A percentile compares a stretch with the other conserved stretches of the same genome.
phyloP scores from a whole-genome alignment of 1,140 invertebrate species.

The Drosophila trapezifrons region DNA sequence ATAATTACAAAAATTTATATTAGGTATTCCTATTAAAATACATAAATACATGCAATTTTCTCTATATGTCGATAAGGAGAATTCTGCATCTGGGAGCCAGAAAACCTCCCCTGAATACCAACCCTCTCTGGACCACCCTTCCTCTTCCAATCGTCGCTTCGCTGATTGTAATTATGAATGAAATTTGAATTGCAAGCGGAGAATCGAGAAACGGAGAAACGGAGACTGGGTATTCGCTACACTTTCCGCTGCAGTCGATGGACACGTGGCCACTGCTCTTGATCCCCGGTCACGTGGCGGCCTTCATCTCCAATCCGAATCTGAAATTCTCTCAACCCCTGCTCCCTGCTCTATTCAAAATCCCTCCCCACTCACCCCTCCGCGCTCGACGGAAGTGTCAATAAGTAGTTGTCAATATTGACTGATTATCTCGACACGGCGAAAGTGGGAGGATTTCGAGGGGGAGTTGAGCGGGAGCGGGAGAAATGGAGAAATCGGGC shows the following conservation, averaged over 20 bases:
- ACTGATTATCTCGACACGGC: constrained; percentile 81
- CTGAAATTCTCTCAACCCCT: constrained; percentile 17
- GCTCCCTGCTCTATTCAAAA: constrained; percentile 17
- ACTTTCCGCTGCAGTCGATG: constrained; percentile 46
- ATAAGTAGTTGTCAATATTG: constrained; percentile 84
- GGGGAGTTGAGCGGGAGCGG: neutral
- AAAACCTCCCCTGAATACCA: constrained; percentile 8
- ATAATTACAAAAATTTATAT: no score
- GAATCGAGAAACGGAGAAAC: constrained; percentile 15
- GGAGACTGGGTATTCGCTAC: constrained; percentile 40
- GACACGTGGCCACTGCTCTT: constrained; percentile 40
- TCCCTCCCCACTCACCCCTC: constrained; percentile 11
- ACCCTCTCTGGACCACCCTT: constrained; percentile 10
- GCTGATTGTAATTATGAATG: constrained; percentile 76
- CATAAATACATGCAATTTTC: neutral
- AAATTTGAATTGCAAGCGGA: constrained; percentile 73
- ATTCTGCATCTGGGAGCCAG: neutral
- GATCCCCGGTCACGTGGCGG: constrained; percentile 63
- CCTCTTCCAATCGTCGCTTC: constrained; percentile 8
- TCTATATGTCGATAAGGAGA: neutral
- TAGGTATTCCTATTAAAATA: no score
- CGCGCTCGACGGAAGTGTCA: constrained; percentile 74
- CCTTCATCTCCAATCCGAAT: neutral
- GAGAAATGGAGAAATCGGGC: constrained; percentile 14
- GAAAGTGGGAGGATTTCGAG: constrained; percentile 19